phyloP scores from a whole-genome alignment of 2,113 vertebrate species.

The Vireo altiloquus region DNA sequence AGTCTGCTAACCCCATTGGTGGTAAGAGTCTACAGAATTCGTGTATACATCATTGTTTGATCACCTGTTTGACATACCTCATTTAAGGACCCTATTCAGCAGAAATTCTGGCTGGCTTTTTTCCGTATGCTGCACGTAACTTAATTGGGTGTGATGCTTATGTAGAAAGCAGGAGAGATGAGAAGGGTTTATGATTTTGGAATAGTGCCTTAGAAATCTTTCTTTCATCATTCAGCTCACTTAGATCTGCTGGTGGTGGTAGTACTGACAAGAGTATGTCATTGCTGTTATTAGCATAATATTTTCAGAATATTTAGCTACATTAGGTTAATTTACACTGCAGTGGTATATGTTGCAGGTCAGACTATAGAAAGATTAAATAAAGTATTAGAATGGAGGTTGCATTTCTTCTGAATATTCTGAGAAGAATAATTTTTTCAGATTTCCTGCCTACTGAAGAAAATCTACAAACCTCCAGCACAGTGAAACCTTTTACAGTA shows the following conservation, averaged over 20 bases:
- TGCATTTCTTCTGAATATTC: neutral
- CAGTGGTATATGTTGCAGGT: neutral
- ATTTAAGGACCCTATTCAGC: constrained; percentile 75
- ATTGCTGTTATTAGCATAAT: neutral
- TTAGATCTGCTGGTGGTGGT: neutral
- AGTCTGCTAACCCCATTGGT: constrained; percentile 94
- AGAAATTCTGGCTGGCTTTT: constrained; percentile 49
- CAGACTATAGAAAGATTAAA: neutral
- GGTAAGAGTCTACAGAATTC: constrained; percentile 90
- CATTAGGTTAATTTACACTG: neutral
- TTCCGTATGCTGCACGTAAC: neutral
- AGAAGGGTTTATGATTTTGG: neutral
- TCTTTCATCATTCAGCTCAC: neutral
- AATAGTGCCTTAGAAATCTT: neutral
- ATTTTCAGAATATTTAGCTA: neutral
- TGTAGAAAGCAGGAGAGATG: neutral
- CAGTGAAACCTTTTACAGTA: neutral
- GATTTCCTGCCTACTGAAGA: neutral
- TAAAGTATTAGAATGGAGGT: neutral
- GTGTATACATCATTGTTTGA: constrained; percentile 70
- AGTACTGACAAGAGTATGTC: neutral
- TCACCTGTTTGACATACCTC: constrained; percentile 67
- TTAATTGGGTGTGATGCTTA: neutral
- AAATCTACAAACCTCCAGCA: neutral
- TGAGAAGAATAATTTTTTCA: neutral